Evolutionary conservation across 2,888 invertebrate genomes (phyloP), one percentile per base, ranked within the genome.

Genomic region (Nomada lathburiana): DNA sequence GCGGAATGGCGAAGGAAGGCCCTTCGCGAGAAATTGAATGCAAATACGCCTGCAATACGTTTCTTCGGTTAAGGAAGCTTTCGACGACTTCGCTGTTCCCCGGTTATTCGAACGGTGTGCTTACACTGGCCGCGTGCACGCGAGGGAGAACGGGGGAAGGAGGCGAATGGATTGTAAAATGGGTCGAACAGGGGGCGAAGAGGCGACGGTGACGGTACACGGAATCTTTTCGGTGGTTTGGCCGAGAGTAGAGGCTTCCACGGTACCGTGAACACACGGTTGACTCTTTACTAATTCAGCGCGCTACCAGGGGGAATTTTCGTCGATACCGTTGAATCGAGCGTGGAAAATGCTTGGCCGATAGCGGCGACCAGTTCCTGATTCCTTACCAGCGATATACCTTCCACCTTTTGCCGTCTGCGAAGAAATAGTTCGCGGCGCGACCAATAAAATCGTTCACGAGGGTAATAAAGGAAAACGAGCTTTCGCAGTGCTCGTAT

Each of bases 11-110:
- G 4, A 57, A 55, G 44, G 67, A 42, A 81, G 77, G 80, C 86
- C 87, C 90, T 89, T 80, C 73, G 76, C 74, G 86, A 88, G 90
- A 91, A 92, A 92, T 92, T 91, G 90, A 92, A 92, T 91, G 92
- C 91, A 92, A 92, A 92, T 92, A 92, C 87, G 86, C 73, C 73
- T 80, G 87, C 81, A 86, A 87, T 84, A 85, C 86, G 84, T 82
- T 82, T 60, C 79, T 65, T 76, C 80, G 70, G 72, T 76, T 68
- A 65, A 53, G 63, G 83, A 71, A 74, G 68, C 79, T 79, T 79
- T 77, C 79, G 65, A 81, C 82, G 73, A 81, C 76, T 76, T 44
- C 52, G 68, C 76, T 81, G 82, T 83, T 83, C 73, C 82, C 76
- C 82, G 76, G 82, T 82, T 82, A 83, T 76, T 82, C 72, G 68